Base-by-base conservation (phyloP, 2,888 invertebrate genomes). In the Pristionchus exspectatus region DNA sequence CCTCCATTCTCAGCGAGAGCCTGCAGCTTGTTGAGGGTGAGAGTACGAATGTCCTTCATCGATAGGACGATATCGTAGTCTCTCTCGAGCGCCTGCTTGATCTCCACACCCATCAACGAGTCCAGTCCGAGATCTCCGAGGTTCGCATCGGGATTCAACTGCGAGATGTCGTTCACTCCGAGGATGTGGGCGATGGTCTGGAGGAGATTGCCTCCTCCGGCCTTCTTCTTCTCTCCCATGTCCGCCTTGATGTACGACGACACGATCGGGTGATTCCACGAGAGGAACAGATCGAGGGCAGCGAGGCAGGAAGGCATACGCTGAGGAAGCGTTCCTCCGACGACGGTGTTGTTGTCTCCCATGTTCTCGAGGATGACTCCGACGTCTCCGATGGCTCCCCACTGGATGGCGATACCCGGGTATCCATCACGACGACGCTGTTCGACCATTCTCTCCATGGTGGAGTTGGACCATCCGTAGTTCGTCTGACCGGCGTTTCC, bases 31-130 rank as follows among this genome's bases (percentile, higher is more conserved):
- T 96, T 97, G 94, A 98, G 97, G 0, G 97, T 98, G 83, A 98
- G 96, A 30, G 95, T 95, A 74, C 95, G 93, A 90, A 95, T 95
- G 88, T 95, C 95, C 95, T 97, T 97, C 93, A 98, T 97, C 91
- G 97, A 97, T 91, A 99, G 96, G 38, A 97, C 97, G 90, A 98
- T 96, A 95, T 99, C 98, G 96, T 97, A 98, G 92, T 96, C 96
- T 91, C 96, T 93, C 92, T 96, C 96, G 66, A 96, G 92, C 9
- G 96, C 95, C 92, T 96, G 96, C 92, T 98, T 98, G 95, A 99
- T 98, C 96, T 99, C 99, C 2, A 99, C 98, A 83, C 98, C 98
- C 99, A 99, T 99, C 92, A 99, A 96, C 2, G 98, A 98, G 95
- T 99, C 99, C 97, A 99, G 97, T 91, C 99, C 99, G 72, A 99